phyloP scores from a whole-genome alignment of 2,888 invertebrate genomes.

The Parapristionchus giblindavisi region DNA sequence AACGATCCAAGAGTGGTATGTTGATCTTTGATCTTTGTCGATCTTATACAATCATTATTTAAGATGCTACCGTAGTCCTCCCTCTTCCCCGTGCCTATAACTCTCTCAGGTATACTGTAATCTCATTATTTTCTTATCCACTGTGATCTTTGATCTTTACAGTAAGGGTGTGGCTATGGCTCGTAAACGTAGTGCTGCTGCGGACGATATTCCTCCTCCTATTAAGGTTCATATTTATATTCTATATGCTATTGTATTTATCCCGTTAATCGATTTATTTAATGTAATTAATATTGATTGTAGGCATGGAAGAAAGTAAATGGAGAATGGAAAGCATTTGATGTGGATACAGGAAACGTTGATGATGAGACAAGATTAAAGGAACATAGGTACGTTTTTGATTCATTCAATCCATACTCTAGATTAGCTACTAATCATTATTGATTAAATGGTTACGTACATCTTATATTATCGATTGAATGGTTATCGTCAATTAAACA shows the following conservation, averaged over 20 bases:
- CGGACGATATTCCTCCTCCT: not conserved
- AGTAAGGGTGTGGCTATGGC: constrained; percentile 26
- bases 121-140: not conserved
- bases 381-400: too few species aligned
- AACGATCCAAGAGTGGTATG: not conserved
- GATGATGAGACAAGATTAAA: too few species aligned
- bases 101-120: constrained; percentile 12
- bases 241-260: too few species aligned
- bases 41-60: not conserved
- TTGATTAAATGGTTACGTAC: too few species aligned
- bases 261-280: not conserved
- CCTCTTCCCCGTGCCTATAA: constrained; percentile 22
- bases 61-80: too few species aligned
- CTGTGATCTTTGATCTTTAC: constrained; percentile 1
- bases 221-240: constrained; percentile 25
- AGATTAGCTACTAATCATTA: too few species aligned
- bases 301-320: constrained; percentile 33
- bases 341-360: too few species aligned
- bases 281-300: not conserved
- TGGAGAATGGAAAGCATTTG: constrained; percentile 17
- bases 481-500: too few species aligned
- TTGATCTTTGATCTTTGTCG: too few species aligned
- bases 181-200: constrained; percentile 12
- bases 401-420: too few species aligned
- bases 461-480: too few species aligned